phyloP scores from a whole-genome alignment of 2,888 invertebrate genomes.

The Rhagonycha fulva region DNA sequence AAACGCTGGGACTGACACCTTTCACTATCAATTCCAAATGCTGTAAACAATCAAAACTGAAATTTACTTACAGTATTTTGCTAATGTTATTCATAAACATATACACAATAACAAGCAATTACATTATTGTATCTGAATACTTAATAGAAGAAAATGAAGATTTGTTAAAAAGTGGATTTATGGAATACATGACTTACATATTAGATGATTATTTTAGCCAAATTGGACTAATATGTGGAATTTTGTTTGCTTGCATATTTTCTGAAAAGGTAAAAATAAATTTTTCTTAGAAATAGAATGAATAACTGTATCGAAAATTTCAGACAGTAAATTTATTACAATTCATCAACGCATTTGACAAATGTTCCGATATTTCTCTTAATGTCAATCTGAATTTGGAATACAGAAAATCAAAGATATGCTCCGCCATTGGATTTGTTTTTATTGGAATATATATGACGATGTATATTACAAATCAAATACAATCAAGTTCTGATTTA shows the following conservation, averaged over 20 bases:
- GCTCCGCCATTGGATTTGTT: not conserved
- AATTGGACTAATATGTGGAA: not conserved
- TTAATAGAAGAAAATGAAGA: not conserved
- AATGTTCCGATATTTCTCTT: not conserved
- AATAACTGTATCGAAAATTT: not conserved
- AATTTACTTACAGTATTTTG: not conserved
- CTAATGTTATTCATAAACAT: not conserved
- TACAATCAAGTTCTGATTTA: not conserved
- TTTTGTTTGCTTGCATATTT: not conserved
- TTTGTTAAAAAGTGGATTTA: not conserved
- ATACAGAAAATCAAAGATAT: not conserved
- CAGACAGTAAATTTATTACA: not conserved
- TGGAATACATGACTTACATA: not conserved
- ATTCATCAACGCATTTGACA: not conserved
- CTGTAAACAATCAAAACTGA: not conserved
- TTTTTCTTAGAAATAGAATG: not conserved
- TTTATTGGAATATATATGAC: not conserved
- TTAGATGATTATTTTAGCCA: not conserved
- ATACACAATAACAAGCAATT: not conserved
- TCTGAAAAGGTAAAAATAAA: not conserved
- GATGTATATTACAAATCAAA: not conserved
- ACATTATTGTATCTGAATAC: not conserved
- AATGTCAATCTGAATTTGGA: not conserved
- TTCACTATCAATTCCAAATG: not conserved
- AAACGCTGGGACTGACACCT: not conserved